phyloP scores from a whole-genome alignment of 2,888 invertebrate species.

The Masnerella sp. region DNA sequence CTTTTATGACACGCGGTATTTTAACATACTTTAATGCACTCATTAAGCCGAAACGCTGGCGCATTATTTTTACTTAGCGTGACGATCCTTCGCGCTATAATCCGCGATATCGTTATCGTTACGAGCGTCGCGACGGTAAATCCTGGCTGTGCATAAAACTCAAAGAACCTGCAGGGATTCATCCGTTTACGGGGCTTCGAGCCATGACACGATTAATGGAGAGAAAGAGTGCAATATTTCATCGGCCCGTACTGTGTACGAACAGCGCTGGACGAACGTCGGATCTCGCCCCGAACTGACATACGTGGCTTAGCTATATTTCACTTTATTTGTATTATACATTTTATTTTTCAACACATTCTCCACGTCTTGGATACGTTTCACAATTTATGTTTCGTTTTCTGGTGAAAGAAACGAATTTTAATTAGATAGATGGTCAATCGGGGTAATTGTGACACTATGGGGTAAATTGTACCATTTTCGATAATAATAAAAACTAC shows the following conservation, averaged over 20 bases:
- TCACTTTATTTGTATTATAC: too few species aligned
- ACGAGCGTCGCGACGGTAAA: constrained; percentile 55
- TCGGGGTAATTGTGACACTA: too few species aligned
- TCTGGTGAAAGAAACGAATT: too few species aligned
- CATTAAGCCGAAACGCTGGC: constrained; percentile 47
- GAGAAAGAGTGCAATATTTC: constrained; percentile 53
- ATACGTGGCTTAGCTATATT: too few species aligned
- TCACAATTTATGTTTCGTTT: too few species aligned
- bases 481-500: too few species aligned
- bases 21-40: constrained; percentile 54
- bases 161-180: constrained; percentile 60
- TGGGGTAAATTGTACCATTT: too few species aligned
- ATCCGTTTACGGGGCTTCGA: constrained; percentile 56
- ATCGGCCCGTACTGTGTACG: constrained; percentile 19
- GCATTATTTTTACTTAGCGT: constrained; percentile 60
- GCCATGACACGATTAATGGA: constrained; percentile 53
- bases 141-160: constrained; percentile 55
- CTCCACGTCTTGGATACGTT: too few species aligned
- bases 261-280: constrained; percentile 32
- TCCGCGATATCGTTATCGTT: constrained; percentile 60
- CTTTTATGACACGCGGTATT: constrained; percentile 38
- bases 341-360: too few species aligned
- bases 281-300: constrained; percentile 1
- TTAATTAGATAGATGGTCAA: too few species aligned
- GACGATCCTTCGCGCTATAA: constrained; percentile 56